These are phyloP conservation scores for Prosapia bicincta DNA, from an alignment of 2,888 invertebrate species.

Conservation along the genomic window DNA sequence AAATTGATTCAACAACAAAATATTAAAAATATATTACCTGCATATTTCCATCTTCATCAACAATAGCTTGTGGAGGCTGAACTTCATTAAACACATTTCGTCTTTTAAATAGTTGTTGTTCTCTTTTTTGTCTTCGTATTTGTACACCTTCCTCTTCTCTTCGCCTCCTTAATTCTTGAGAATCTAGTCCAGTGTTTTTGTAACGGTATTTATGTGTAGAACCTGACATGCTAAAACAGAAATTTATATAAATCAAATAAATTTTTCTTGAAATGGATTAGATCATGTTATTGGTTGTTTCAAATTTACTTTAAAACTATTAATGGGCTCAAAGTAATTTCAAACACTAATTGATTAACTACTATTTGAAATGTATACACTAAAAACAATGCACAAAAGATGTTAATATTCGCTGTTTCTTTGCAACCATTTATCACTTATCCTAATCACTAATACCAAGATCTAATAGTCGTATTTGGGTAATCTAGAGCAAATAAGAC, in stretches of 20 bases:
- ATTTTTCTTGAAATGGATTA: too few species aligned
- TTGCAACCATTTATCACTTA: too few species aligned
- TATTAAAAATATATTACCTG: constrained; percentile 42
- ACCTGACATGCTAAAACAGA: constrained; percentile 66
- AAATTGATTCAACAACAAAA: too few species aligned
- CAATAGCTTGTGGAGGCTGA: constrained; percentile 42
- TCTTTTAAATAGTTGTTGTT: constrained; percentile 89
- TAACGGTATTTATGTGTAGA: constrained; percentile 85
- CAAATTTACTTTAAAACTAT: background rate
- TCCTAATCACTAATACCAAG: too few species aligned
- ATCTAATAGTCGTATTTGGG: too few species aligned
- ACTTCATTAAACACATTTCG: constrained; percentile 66
- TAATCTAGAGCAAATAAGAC: too few species aligned
- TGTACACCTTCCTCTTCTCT: constrained; percentile 97
- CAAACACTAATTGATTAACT: too few species aligned
- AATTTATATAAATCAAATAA: background rate
- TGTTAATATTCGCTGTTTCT: too few species aligned
- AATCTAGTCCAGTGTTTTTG: constrained; percentile 90
- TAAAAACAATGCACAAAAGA: too few species aligned
- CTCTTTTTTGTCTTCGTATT: constrained; percentile 90
- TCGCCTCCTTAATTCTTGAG: constrained; percentile 85
- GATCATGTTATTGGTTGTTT: background rate
- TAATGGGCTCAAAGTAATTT: too few species aligned
- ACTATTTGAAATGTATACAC: too few species aligned
- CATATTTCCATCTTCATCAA: constrained; percentile 45